Evolutionary conservation across 2,113 vertebrate species (phyloP), one percentile per base, ranked within the genome.

Genomic region (Tetraodon nigroviridis): DNA sequence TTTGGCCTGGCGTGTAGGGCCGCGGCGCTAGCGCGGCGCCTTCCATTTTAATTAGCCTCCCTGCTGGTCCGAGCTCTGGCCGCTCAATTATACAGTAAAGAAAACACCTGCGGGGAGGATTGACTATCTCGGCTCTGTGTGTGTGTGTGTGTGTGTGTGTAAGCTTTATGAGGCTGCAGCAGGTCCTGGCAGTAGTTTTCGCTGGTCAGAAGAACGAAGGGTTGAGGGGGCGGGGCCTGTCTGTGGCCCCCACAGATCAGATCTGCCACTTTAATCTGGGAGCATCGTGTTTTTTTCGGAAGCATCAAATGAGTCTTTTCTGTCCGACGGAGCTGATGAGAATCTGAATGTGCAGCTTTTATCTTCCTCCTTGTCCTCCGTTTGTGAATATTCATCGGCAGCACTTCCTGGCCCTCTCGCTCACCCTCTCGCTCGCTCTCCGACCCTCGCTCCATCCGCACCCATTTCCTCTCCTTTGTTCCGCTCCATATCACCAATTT

Each of bases 21-120:
- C 69, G 65, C 24, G 4, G 57, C 60, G 20, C 7, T 14, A 59
- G 55, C 44, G 12, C 46, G 47, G 63, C 59, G 17, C 19, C 53
- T 58, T 67, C 60, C 64, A 46, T 79, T 70, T 83, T 76, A 86
- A 86, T 86, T 70, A 72, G 55, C 74, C 19, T 17, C 44, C 8
- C 20, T n/a, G 21, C 48, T 3, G 20, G 52, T 61, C 47, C 53
- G 32, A 54, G 32, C 49, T n/a, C n/a, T n/a, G 11, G 60, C 44
- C 22, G 12, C 48, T 74, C 73, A 58, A 37, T 80, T 54, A 61
- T 59, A 42, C 47, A 62, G 47, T 72, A 79, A 10, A 51, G 46
- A 12, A 62, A 61, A 65, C 45, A 65, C 59, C 55, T 69, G 56
- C 48, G 14, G 32, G 18, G 27, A 58, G 57, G 61, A 73, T 64